Conservation (phyloP, 1,140 invertebrate species). For the Euura saliciscinereae region DNA sequence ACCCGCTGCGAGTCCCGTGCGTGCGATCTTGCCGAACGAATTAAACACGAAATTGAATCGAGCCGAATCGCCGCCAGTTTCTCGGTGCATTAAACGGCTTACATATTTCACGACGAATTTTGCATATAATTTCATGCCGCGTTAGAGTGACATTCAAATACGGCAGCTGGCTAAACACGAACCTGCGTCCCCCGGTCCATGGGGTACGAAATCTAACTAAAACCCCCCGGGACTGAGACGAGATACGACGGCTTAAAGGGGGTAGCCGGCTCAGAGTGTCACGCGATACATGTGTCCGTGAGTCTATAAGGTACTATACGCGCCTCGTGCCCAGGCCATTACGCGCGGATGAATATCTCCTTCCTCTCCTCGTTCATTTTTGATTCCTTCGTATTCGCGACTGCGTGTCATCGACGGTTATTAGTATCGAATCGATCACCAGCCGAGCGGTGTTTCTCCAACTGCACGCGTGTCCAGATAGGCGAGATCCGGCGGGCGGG, state of each 20-base stretch:
- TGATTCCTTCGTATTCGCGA: background rate
- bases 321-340: background rate
- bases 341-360: too few relatives aligned
- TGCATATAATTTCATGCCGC: slow-evolving; percentile 62
- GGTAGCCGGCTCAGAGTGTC: background rate
- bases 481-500: slow-evolving; percentile 1
- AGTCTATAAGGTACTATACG: background rate
- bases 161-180: slow-evolving; percentile 59
- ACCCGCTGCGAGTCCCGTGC: too few relatives aligned
- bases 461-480: background rate
- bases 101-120: too few relatives aligned
- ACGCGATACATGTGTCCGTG: background rate
- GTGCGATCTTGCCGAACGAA: too few relatives aligned
- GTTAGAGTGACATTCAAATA: slow-evolving; percentile 60
- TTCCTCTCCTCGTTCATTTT: background rate
- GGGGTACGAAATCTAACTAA: background rate
- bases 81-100: background rate
- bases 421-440: too few relatives aligned
- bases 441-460: background rate
- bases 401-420: background rate
- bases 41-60: too few relatives aligned
- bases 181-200: background rate
- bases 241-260: slow-evolving; percentile 21
- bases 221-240: slow-evolving; percentile 24
- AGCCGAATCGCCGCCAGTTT: too few relatives aligned